Evolutionary conservation across 2,888 invertebrate genomes (phyloP).

Genomic region (Cosmia pyralina): DNA sequence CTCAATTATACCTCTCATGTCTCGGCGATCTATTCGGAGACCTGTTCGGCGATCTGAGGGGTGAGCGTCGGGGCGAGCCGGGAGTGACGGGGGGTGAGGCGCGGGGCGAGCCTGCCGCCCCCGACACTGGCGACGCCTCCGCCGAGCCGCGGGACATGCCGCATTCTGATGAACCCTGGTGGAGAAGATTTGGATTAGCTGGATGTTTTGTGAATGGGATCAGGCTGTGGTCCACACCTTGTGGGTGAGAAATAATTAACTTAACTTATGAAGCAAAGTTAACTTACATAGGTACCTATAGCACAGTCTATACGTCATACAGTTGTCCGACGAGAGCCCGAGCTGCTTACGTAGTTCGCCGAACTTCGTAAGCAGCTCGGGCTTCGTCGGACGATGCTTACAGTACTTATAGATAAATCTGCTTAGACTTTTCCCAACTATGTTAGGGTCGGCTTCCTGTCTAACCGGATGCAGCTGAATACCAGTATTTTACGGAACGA

Average conservation of each 20-base stretch:
- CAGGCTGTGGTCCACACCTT: not conserved
- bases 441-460: too few relatives aligned
- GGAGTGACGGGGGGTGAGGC: slow-evolving; percentile 84
- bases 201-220: not conserved
- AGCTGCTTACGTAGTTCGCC: too few relatives aligned
- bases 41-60: slow-evolving; percentile 80
- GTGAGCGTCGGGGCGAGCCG: slow-evolving; percentile 85
- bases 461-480: too few relatives aligned
- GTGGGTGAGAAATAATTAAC: not conserved
- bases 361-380: too few relatives aligned
- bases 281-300: not conserved
- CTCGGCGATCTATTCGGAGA: slow-evolving; percentile 84
- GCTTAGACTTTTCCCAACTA: too few relatives aligned
- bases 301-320: too few relatives aligned
- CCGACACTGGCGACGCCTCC: slow-evolving; percentile 85
- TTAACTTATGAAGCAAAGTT: not conserved
- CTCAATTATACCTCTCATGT: slow-evolving; percentile 77
- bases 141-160: slow-evolving; percentile 87
- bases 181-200: not conserved
- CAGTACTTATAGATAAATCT: too few relatives aligned
- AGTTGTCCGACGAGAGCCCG: too few relatives aligned
- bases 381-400: too few relatives aligned
- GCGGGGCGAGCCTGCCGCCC: slow-evolving; percentile 79
- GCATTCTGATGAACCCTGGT: slow-evolving; percentile 86
- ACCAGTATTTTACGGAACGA: too few relatives aligned